Evolutionary conservation across 2,888 invertebrate species (phyloP).

Genomic region (Pardosa pseudoannulata): DNA sequence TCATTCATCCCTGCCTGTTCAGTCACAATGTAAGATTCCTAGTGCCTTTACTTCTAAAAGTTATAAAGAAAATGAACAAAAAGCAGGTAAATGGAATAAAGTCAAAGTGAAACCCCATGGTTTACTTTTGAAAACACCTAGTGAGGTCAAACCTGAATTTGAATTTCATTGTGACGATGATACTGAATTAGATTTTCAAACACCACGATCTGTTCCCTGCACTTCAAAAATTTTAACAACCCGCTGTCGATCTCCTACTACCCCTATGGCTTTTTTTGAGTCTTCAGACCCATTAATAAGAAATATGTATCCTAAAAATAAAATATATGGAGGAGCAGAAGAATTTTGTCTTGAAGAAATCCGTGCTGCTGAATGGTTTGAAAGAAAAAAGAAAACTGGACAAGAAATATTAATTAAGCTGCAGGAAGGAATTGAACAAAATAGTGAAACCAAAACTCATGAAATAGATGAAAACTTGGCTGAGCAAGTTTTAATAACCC

Average conservation of each 20-base stretch:
- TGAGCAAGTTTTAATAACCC: not conserved
- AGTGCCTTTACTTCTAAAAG: constrained; percentile 74
- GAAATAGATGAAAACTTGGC: constrained; percentile 21
- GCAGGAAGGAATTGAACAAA: not conserved
- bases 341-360: constrained; percentile 72
- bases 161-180: constrained; percentile 51
- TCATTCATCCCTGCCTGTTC: constrained; percentile 61
- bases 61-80: constrained; percentile 84
- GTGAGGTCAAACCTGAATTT: constrained; percentile 12
- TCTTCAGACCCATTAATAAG: constrained; percentile 82
- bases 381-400: constrained; percentile 12
- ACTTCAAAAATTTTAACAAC: constrained; percentile 32
- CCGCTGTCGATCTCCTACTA: constrained; percentile 11
- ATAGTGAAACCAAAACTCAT: not conserved
- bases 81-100: constrained; percentile 85
- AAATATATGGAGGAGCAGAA: constrained; percentile 69
- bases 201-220: constrained; percentile 43
- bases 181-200: not conserved
- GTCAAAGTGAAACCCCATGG: constrained; percentile 75
- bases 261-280: constrained; percentile 82
- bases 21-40: constrained; percentile 74
- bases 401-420: constrained; percentile 17
- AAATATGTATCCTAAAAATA: constrained; percentile 62
- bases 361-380: constrained; percentile 63
- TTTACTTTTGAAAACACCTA: no score